Percentiles rank a stretch among this genome's conserved stretches.
These are phyloP conservation scores for Variabilichromis moorii DNA, from an alignment of 2,113 vertebrate genomes.

Conservation along the genomic window DNA sequence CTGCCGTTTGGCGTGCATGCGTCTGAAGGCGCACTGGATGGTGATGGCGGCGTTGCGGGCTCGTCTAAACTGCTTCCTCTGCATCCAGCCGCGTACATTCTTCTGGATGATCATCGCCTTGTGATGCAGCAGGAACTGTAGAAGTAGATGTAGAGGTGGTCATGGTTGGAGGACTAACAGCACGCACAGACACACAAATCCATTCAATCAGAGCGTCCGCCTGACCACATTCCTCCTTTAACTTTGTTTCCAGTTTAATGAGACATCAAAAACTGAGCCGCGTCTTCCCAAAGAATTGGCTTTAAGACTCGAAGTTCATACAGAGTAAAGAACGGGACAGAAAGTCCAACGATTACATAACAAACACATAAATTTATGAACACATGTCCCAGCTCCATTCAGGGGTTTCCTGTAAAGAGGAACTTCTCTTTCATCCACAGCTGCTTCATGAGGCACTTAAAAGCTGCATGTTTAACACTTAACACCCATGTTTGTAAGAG, in stretches of 20 bases:
- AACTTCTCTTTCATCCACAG: not conserved
- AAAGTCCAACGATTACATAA: not conserved
- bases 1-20: conserved; percentile 72
- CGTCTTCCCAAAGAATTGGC: not conserved
- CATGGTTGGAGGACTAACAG: not conserved
- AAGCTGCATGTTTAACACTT: not conserved
- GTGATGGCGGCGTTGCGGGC: conserved; percentile 70
- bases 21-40: conserved; percentile 83
- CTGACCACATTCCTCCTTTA: not conserved
- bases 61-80: conserved; percentile 61
- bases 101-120: conserved; percentile 87
- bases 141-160: not conserved
- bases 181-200: not conserved
- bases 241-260: not conserved
- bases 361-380: not conserved
- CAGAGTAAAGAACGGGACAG: not conserved
- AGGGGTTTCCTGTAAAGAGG: not conserved
- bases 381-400: not conserved
- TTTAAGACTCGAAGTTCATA: not conserved
- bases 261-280: not conserved
- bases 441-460: not conserved
- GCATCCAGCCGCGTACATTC: conserved; percentile 75
- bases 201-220: not conserved
- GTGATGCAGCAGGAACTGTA: conserved; percentile 81
- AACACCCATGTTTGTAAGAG: not conserved